Evolutionary conservation across 2,888 invertebrate genomes (phyloP), one percentile per base, ranked within the genome.

Genomic region (Miltochrista miniata): DNA sequence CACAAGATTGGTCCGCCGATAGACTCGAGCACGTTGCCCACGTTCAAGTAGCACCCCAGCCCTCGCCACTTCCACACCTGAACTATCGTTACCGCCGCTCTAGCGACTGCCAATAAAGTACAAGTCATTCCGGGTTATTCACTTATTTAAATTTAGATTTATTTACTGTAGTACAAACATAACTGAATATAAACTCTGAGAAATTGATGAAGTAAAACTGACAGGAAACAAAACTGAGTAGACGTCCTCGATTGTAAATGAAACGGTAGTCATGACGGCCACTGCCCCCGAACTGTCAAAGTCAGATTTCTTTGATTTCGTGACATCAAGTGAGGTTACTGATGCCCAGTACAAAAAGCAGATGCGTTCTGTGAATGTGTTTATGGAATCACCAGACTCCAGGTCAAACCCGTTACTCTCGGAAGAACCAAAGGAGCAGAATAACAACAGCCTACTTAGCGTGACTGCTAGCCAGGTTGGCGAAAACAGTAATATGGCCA

Each of bases 251-350:
- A 92, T 91, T 87, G 66, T 74, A 74, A 77, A 75, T 72, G 76
- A 86, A 87, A 81, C 92, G 93, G 96, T 96, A 96, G 96, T 96
- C 93, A 95, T 96, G 89, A 95, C 96, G 89, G 96, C 96, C 93
- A 94, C 95, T 82, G 96, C 96, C 87, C 96, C 96, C 87, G 96
- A 96, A 92, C 93, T 96, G 87, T 94, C 96, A 73, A 96, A 96
- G 90, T 95, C 96, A 68, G 96, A 96, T 91, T 96, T 96, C 92
- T 97, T 97, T 90, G 96, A 97, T 90, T 96, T 96, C 88, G 96
- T 96, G 59, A 96, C 96, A 47, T 95, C 96, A 41, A 96, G 96
- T 54, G 96, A 95, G 72, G 93, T 95, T 74, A 94, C 93, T 76
- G 95, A 95, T 84, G 93, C 94, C 42, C 94, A 94, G 76, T 94